Evolutionary conservation across 2,888 invertebrate genomes (phyloP).

Genomic region (Chaetogeoica ovagalla): DNA sequence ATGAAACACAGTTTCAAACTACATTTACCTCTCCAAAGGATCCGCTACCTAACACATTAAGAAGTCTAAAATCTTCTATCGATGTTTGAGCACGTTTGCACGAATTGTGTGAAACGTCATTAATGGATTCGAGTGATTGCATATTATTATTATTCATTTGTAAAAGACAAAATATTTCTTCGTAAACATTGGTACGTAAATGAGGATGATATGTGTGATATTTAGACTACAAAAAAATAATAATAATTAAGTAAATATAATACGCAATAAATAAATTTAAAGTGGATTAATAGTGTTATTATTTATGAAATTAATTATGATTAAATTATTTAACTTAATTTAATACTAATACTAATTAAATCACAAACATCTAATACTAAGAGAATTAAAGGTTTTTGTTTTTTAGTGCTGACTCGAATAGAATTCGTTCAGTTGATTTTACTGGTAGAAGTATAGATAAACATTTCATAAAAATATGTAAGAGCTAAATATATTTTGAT

Average conservation of each 20-base stretch:
- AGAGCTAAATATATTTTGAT: too few species aligned
- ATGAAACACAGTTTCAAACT: background rate
- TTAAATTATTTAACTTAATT: background rate
- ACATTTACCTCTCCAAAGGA: constrained; percentile 94
- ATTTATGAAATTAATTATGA: background rate
- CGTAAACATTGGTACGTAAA: constrained; percentile 43
- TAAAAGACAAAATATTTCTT: too few species aligned
- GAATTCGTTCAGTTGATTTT: too few species aligned
- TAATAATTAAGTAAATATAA: background rate
- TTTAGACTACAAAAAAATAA: constrained; percentile 1
- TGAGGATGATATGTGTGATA: constrained; percentile 24
- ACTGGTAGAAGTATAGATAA: too few species aligned
- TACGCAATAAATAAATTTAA: background rate
- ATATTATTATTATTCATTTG: too few species aligned
- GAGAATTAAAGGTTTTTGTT: background rate
- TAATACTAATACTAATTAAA: background rate
- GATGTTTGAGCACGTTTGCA: constrained; percentile 64
- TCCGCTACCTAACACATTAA: constrained; percentile 96
- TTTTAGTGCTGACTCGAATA: too few species aligned
- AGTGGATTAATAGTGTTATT: background rate
- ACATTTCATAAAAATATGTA: too few species aligned
- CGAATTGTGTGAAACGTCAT: too few species aligned
- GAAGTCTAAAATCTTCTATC: constrained; percentile 88
- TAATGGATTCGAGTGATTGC: too few species aligned
- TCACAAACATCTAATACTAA: background rate